A percentile compares a stretch with the other conserved stretches of the same genome.
Evolutionary conservation across 2,113 vertebrate genomes (phyloP).

Genomic region (Echinops telfairi): DNA sequence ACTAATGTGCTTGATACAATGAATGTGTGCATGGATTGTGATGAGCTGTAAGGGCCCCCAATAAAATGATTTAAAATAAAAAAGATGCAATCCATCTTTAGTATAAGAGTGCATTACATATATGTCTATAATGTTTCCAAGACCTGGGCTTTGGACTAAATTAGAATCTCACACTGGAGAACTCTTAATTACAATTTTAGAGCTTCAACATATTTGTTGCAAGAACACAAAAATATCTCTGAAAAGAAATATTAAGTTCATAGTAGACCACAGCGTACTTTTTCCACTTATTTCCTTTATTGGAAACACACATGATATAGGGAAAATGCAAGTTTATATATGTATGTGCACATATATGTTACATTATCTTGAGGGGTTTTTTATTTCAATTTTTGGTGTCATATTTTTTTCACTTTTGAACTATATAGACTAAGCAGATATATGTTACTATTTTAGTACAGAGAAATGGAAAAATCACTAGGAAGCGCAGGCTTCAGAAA

Average conservation of each 20-base stretch:
- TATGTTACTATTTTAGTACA: background rate
- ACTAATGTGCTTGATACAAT: no score
- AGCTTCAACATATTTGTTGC: background rate
- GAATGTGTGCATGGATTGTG: no score
- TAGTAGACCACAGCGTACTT: background rate
- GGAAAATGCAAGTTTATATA: background rate
- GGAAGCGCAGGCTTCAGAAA: background rate
- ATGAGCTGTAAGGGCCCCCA: no score
- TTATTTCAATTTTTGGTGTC: no score
- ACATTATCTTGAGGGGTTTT: no score
- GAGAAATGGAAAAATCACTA: background rate
- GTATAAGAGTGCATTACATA: background rate
- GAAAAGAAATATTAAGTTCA: background rate
- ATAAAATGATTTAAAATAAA: no score
- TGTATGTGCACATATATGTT: no score
- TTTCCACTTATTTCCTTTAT: background rate
- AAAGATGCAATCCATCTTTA: no score
- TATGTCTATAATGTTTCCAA: background rate
- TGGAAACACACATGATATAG: background rate
- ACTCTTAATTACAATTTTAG: background rate
- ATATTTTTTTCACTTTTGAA: no score
- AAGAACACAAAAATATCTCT: background rate
- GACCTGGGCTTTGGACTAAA: background rate
- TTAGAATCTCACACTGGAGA: slow-evolving; percentile 34
- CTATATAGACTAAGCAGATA: background rate